A percentile compares a stretch with the other conserved stretches of the same genome.
phyloP scores from a whole-genome alignment of 2,888 invertebrate species.

The Tanytarsus gracilentus region DNA sequence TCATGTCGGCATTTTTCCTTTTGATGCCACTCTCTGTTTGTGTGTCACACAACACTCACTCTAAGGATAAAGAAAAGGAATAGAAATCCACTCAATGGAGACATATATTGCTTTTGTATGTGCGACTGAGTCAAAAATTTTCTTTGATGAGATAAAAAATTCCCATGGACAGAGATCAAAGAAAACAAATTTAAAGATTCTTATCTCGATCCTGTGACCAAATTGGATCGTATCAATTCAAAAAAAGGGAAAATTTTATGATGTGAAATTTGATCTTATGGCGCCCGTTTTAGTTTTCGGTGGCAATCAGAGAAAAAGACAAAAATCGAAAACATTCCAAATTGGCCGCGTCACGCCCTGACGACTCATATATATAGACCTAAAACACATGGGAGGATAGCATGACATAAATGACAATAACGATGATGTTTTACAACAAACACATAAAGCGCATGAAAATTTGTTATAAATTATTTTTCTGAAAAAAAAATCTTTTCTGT shows the following conservation, averaged over 20 bases:
- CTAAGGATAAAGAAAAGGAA: background rate
- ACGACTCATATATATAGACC: slow-evolving; percentile 13
- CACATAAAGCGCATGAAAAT: background rate
- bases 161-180: background rate
- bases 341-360: slow-evolving; percentile 24
- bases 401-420: background rate
- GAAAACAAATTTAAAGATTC: slow-evolving; percentile 2
- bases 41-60: slow-evolving; percentile 21
- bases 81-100: slow-evolving; percentile 23
- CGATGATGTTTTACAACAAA: background rate
- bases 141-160: background rate
- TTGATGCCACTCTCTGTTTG: slow-evolving; percentile 1
- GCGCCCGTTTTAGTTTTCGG: slow-evolving; percentile 1
- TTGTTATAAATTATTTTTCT: slow-evolving; percentile 12
- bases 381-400: background rate
- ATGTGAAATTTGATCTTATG: slow-evolving; percentile 16
- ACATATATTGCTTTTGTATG: background rate
- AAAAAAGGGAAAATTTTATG: background rate
- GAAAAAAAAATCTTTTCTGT: background rate
- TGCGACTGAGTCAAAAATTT: background rate
- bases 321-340: background rate
- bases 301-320: background rate
- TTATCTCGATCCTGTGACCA: slow-evolving; percentile 2
- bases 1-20: slow-evolving; percentile 19
- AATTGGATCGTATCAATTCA: background rate